Percentiles rank a stretch among this genome's conserved stretches.
Evolutionary conservation across 2,888 invertebrate genomes (phyloP).

Genomic region (Dione juno): DNA sequence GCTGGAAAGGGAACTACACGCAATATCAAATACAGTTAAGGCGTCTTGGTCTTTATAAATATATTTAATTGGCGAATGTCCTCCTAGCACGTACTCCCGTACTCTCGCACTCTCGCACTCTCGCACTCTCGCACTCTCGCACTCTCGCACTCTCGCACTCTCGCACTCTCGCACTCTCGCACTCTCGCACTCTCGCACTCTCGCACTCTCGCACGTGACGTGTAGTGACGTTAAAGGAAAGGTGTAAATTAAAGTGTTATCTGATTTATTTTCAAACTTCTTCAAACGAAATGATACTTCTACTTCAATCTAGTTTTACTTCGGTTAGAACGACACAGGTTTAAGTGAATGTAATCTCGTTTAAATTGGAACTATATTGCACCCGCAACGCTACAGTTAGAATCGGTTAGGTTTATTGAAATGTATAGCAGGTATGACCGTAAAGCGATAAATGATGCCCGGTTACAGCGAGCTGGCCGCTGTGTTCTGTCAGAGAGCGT

Average conservation of each 20-base stretch:
- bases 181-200: neutral
- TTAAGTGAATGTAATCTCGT: conserved; percentile 4
- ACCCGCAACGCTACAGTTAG: conserved; percentile 8
- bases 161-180: neutral
- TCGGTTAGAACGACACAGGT: neutral
- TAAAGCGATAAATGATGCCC: conserved; percentile 25
- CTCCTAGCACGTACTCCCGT: neutral
- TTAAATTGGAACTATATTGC: conserved; percentile 6
- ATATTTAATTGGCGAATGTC: conserved; percentile 12
- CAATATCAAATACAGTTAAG: conserved; percentile 4
- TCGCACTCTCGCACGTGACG: neutral
- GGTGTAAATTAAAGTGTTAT: conserved; percentile 4
- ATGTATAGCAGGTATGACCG: conserved; percentile 16
- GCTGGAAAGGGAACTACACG: neutral
- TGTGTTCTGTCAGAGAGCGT: conserved; percentile 5
- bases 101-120: no score
- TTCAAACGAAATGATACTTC: neutral
- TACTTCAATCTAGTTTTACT: neutral
- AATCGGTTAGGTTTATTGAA: conserved; percentile 10
- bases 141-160: neutral
- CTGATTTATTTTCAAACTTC: conserved; percentile 13
- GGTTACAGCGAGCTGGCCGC: conserved; percentile 10
- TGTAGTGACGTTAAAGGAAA: neutral
- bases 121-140: neutral
- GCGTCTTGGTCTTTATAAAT: conserved; percentile 13